Conservation (phyloP, 2,888 invertebrate species). For the Gandaritis pyraliata region DNA sequence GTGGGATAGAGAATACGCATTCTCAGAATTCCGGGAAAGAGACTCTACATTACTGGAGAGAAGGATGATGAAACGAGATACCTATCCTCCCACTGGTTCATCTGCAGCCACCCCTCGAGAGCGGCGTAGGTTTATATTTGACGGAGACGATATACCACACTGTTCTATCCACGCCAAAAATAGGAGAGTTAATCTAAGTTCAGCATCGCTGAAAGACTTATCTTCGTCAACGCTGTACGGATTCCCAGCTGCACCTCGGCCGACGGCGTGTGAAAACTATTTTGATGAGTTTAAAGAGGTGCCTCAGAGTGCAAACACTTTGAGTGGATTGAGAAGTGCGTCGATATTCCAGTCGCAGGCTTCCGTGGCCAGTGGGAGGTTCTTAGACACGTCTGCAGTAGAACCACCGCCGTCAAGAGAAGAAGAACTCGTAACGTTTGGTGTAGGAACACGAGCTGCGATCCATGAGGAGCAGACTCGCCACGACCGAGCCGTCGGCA, state of each 20-base stretch:
- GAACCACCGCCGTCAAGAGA: slow-evolving; percentile 86
- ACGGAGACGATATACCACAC: slow-evolving; percentile 83
- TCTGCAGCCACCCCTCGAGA: slow-evolving; percentile 79
- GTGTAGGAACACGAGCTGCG: slow-evolving; percentile 81
- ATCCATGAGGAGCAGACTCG: slow-evolving; percentile 62
- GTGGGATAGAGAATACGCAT: slow-evolving; percentile 80
- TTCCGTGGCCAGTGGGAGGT: slow-evolving; percentile 88
- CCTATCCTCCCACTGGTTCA: slow-evolving; percentile 72
- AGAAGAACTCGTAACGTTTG: slow-evolving; percentile 89
- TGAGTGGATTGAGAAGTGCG: slow-evolving; percentile 76
- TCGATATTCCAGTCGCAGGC: slow-evolving; percentile 81
- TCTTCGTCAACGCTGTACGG: slow-evolving; percentile 85
- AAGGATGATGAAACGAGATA: slow-evolving; percentile 78
- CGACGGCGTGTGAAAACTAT: slow-evolving; percentile 85
- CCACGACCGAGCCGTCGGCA: slow-evolving; percentile 78
- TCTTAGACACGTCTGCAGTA: slow-evolving; percentile 87
- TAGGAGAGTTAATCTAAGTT: slow-evolving; percentile 78
- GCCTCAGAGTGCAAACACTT: slow-evolving; percentile 80
- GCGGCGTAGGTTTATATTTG: slow-evolving; percentile 86
- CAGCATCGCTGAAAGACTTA: slow-evolving; percentile 85
- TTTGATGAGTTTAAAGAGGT: slow-evolving; percentile 84
- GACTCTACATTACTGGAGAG: slow-evolving; percentile 74
- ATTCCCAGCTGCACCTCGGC: slow-evolving; percentile 86
- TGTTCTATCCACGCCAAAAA: slow-evolving; percentile 84
- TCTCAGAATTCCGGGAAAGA: slow-evolving; percentile 77